These are phyloP conservation scores for Kryphioiulus occultus DNA, from an alignment of 2,888 invertebrate species.

Conservation along the genomic window DNA sequence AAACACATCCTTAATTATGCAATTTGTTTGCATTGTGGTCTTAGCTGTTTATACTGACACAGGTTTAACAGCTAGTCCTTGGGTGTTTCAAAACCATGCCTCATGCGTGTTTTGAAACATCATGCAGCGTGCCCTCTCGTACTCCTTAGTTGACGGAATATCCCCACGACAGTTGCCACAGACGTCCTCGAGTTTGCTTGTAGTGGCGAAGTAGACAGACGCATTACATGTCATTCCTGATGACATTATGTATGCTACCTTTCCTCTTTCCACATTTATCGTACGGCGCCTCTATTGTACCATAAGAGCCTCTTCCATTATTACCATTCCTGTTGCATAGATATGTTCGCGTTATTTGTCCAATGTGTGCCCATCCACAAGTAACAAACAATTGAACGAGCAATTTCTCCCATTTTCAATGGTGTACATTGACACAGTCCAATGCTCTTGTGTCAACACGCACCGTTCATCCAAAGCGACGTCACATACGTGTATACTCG, in stretches of 20 bases:
- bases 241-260: conserved; percentile 32
- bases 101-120: neutral
- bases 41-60: too few species aligned
- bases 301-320: conserved; percentile 29
- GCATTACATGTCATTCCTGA: conserved; percentile 25
- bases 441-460: conserved; percentile 37
- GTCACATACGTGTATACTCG: neutral
- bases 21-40: too few species aligned
- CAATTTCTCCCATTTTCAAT: conserved; percentile 40
- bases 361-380: conserved; percentile 39
- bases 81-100: too few species aligned
- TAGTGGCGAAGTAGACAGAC: neutral
- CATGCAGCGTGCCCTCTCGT: neutral
- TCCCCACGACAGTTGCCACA: neutral
- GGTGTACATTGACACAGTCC: conserved; percentile 40
- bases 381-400: conserved; percentile 40
- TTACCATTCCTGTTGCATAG: conserved; percentile 28
- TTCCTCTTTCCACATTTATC: neutral
- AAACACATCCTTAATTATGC: too few species aligned
- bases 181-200: neutral
- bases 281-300: conserved; percentile 13
- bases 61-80: neutral
- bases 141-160: neutral
- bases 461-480: conserved; percentile 38
- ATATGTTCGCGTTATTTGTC: conserved; percentile 32